Percentiles rank a stretch among this genome's conserved stretches.
Evolutionary conservation across 1,140 invertebrate species (phyloP).

Genomic region (Tenebrio molitor): DNA sequence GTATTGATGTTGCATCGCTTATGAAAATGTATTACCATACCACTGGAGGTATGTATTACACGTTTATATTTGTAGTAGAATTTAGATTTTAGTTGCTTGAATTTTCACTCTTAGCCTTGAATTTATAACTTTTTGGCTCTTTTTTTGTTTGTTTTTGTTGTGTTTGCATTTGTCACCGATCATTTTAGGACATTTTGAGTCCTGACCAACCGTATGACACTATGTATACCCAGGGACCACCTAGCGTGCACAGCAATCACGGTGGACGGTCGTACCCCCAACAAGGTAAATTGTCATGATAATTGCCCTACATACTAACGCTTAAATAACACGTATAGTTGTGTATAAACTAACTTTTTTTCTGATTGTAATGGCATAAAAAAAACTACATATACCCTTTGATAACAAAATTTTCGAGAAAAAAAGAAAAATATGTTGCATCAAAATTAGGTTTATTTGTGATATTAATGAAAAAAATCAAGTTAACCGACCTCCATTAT

Average conservation of each 20-base stretch:
- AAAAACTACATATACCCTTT: too few relatives aligned
- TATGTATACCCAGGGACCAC: conserved; percentile 89
- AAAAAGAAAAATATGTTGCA: too few relatives aligned
- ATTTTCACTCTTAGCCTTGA: conserved; percentile 32
- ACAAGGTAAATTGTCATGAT: conserved; percentile 77
- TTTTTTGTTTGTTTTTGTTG: conserved; percentile 71
- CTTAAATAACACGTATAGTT: neutral
- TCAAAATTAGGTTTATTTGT: too few relatives aligned
- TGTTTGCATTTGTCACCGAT: conserved; percentile 72
- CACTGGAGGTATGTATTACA: conserved; percentile 9
- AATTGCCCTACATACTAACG: neutral
- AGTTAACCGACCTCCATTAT: too few relatives aligned
- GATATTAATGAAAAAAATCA: too few relatives aligned
- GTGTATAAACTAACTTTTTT: too few relatives aligned
- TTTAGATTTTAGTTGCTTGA: conserved; percentile 16
- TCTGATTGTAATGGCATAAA: too few relatives aligned
- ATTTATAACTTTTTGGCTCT: conserved; percentile 55
- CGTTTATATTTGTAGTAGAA: neutral
- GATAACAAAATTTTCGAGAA: too few relatives aligned
- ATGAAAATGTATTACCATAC: neutral
- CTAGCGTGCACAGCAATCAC: conserved; percentile 84
- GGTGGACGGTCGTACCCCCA: conserved; percentile 82
- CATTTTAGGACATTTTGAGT: conserved; percentile 90
- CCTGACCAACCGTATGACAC: conserved; percentile 93
- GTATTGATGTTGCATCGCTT: neutral